Percentiles rank a stretch among this genome's conserved stretches.
Evolutionary conservation across 1,140 invertebrate species (phyloP).

Genomic region (Propsilocerus akamusi): DNA sequence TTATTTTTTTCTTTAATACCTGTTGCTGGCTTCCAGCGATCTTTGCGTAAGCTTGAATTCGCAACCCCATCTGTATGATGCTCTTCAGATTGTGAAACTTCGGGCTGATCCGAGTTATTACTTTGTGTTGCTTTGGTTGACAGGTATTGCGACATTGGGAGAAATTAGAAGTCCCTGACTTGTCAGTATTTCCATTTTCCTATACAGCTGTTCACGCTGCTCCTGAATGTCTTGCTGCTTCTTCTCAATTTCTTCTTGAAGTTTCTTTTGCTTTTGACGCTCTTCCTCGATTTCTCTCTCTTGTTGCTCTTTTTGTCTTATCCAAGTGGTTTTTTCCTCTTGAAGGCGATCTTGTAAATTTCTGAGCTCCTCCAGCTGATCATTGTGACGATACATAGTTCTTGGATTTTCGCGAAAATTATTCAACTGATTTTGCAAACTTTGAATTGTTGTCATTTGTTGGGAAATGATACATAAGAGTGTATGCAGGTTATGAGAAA

Average conservation of each 20-base stretch:
- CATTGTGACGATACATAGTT: constrained; percentile 42
- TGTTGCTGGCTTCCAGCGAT: constrained; percentile 18
- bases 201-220: constrained; percentile 69
- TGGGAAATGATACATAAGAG: constrained; percentile 66
- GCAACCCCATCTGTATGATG: constrained; percentile 6
- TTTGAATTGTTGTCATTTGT: constrained; percentile 68
- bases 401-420: constrained; percentile 29
- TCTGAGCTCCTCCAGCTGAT: constrained; percentile 50
- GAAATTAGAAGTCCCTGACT: constrained; percentile 45
- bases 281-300: constrained; percentile 45
- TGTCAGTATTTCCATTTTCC: constrained; percentile 58
- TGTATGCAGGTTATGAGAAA: constrained; percentile 67
- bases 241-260: constrained; percentile 41
- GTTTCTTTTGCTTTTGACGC: constrained; percentile 25
- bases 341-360: constrained; percentile 57
- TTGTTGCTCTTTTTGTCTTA: constrained; percentile 37
- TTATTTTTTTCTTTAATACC: constrained; percentile 34
- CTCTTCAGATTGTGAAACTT: background rate
- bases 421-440: constrained; percentile 42
- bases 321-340: constrained; percentile 62
- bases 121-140: background rate
- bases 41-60: background rate
- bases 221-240: constrained; percentile 69
- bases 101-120: background rate
- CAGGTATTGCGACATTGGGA: constrained; percentile 22